Percentiles rank a stretch among this genome's conserved stretches.
Conservation (phyloP, 2,113 vertebrate genomes). For the Cyanoderma ruficeps region DNA sequence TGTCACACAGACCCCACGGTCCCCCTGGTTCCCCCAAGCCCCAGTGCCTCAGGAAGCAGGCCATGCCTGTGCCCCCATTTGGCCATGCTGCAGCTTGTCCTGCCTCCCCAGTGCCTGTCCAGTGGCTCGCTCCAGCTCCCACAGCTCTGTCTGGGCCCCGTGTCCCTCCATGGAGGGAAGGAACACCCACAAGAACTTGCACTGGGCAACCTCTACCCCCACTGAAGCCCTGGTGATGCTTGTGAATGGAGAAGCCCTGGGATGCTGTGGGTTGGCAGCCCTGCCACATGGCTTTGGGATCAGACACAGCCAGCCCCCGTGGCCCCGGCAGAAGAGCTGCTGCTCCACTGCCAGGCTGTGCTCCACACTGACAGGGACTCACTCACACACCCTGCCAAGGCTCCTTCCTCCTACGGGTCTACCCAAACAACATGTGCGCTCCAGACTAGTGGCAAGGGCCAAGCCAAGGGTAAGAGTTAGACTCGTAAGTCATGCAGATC, state of each 20-base stretch:
- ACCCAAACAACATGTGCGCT: constrained; percentile 16
- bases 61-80: not conserved
- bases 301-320: rapidly evolving
- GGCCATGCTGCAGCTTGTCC: not conserved
- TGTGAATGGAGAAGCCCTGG: not conserved
- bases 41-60: not conserved
- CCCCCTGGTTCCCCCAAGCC: too few species aligned
- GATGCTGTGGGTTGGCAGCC: rapidly evolving
- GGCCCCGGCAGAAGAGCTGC: not conserved
- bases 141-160: rapidly evolving
- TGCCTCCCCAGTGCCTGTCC: not conserved
- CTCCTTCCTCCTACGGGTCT: not conserved
- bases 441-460: constrained; percentile 40
- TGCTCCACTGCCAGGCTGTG: rapidly evolving
- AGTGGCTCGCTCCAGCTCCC: not conserved
- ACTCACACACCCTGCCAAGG: not conserved
- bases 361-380: not conserved
- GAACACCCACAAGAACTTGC: not conserved
- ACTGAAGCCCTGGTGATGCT: too few species aligned
- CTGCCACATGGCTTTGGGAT: rapidly evolving
- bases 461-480: not conserved
- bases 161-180: not conserved
- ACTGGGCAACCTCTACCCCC: not conserved
- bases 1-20: rapidly evolving
- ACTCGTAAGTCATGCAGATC: not conserved